These are phyloP conservation scores for Hippopotamyrus pictus DNA, from an alignment of 2,797 vertebrate species.

Conservation along the genomic window DNA sequence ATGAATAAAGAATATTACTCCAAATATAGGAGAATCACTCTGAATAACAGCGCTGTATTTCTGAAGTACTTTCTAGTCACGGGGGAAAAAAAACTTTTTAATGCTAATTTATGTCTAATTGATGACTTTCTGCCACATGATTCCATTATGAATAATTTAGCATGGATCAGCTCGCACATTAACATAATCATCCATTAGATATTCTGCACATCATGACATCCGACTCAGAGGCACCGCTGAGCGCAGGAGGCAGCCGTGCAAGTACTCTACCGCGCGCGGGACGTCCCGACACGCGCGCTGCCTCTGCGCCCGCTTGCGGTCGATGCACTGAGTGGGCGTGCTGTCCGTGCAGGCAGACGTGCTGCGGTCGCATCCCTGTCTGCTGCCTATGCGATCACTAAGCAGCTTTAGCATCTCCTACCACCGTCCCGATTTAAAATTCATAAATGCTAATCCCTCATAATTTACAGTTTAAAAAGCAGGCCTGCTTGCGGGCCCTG, in stretches of 20 bases:
- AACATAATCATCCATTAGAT: constrained; percentile 74
- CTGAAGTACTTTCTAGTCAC: neutral
- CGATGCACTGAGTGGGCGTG: neutral
- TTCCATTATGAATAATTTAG: constrained; percentile 80
- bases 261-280: constrained; percentile 40
- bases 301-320: constrained; percentile 21
- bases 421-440: constrained; percentile 99
- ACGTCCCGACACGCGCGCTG: constrained; percentile 18
- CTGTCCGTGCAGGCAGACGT: constrained; percentile 56
- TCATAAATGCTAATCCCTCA: constrained; percentile 99
- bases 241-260: constrained; percentile 51
- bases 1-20: neutral
- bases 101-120: constrained; percentile 71
- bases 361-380: constrained; percentile 82
- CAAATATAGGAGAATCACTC: neutral
- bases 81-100: constrained; percentile 50
- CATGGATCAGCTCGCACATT: constrained; percentile 75
- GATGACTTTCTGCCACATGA: constrained; percentile 77
- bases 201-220: constrained; percentile 66
- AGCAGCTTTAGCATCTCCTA: constrained; percentile 99
- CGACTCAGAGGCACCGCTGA: constrained; percentile 54
- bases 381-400: constrained; percentile 90
- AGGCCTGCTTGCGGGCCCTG: constrained; percentile 96
- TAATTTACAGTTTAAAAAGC: constrained; percentile 99
- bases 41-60: neutral